Evolutionary conservation across 2,113 vertebrate species (phyloP).

Genomic region (Phaethon lepturus): DNA sequence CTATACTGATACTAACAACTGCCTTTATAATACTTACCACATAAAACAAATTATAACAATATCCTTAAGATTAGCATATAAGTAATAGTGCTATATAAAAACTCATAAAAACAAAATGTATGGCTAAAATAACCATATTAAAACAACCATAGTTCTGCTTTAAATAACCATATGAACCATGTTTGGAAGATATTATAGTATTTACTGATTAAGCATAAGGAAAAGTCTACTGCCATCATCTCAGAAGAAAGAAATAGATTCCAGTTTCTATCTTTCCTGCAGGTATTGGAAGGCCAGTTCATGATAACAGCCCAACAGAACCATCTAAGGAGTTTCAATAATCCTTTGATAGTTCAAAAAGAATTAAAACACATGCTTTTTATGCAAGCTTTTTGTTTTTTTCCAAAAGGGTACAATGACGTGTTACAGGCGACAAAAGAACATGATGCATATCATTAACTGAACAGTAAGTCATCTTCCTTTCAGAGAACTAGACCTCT

Average conservation of each 20-base stretch:
- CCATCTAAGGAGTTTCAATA: not conserved
- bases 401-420: not conserved
- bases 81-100: constrained; percentile 76
- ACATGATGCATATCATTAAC: not conserved
- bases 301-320: not conserved
- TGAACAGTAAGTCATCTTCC: not conserved
- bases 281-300: not conserved
- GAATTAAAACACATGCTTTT: not conserved
- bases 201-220: constrained; percentile 61
- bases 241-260: constrained; percentile 10
- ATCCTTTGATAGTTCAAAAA: not conserved
- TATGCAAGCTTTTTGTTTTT: not conserved
- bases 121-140: constrained; percentile 71
- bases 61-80: constrained; percentile 74
- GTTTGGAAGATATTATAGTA: constrained; percentile 49
- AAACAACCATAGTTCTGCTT: constrained; percentile 70
- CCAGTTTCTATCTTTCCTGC: not conserved
- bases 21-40: constrained; percentile 62
- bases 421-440: not conserved
- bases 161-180: constrained; percentile 70
- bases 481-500: not conserved
- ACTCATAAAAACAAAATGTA: constrained; percentile 73
- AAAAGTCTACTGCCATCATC: not conserved
- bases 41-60: constrained; percentile 79
- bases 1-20: constrained; percentile 33